Base-by-base conservation (phyloP, 2,888 invertebrate species). In the Eupithecia exiguata region DNA sequence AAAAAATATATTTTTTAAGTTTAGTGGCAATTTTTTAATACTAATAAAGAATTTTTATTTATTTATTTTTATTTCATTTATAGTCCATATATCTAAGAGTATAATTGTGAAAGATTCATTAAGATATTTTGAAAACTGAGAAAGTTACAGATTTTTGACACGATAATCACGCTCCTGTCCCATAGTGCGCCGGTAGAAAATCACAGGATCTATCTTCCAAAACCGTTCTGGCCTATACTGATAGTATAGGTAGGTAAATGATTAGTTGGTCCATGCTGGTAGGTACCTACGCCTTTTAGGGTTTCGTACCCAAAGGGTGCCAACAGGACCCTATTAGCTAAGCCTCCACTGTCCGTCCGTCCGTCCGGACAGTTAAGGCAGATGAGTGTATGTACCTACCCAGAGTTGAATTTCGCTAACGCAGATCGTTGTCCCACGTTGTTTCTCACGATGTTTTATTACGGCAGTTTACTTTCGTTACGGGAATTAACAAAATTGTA, bases 241-340 rank as follows among this genome's bases (percentile, higher is more conserved):
- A n/a, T 30, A 30, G 30, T 3, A 30, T 30, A 30, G 30, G 4
- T 30, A 30, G 4, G 4, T 4, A 30, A 30, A 30, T 3, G 4
- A 30, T n/a, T n/a, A n/a, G n/a, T n/a, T n/a, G n/a, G 30, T 30
- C 30, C 30, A 30, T 30, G 30, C 38, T 5, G 38, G 7, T 38
- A 38, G 38, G 36, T 36, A n/a, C n/a, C n/a, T n/a, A 5, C 40
- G 14, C 4, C 12, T 61, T 61, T 30, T 61, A 30, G 74, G 71
- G 71, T 66, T 70, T 58, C 43, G 16, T 62, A 65, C 0, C 43
- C 5, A 16, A 43, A 16, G 16, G 16, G 2, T 43, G 43, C 4
- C 16, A 43, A 43, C 14, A 43, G 43, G 16, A n/a, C n/a, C 49
- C 49, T n/a, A n/a, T n/a, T 49, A 9, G 9, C 49, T 53, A 53